Base-by-base conservation (phyloP, 2,888 invertebrate species). In the Abrostola tripartita region DNA sequence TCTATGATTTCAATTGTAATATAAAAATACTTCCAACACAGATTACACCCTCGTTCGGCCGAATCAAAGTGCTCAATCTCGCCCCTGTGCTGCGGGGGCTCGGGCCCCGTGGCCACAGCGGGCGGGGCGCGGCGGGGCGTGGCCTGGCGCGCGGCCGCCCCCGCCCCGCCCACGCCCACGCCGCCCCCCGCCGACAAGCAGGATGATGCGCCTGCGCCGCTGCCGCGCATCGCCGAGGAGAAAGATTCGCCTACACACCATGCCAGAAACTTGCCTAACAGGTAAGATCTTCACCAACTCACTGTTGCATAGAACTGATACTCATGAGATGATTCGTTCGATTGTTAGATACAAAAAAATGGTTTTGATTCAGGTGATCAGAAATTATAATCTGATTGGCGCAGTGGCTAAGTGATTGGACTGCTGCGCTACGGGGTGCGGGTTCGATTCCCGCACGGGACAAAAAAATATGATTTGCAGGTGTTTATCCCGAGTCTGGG, bases 221-320 rank as follows among this genome's bases (percentile, higher is more conserved):
- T 98, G 83, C 98, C 98, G 0, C 92, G 98, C 74, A 98, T 98
- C 65, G 98, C 98, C 0, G 98, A 98, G 90, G 98, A 98, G 88
- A 98, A 98, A 85, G 97, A 97, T 88, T 97, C 97, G 14, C 97
- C 97, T 0, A 97, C 97, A 0, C 96, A 96, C 51, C 92, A 93
- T 42, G 85, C 90, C 1, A 88, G 86, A 64, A 83, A 85, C 54
- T 65, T 90, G 69, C 88, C 89, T 0, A 81, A 85, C n/a, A 90
- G 90, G 92, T 92, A 38, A 37, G 24, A 24, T 24, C 24, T 24
- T 24, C 4, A 24, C 24, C 24, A 24, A 24, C 24, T 24, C 4
- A 24, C 24, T 24, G 1, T 24, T 4, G 24, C 24, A 2, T 1
- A 24, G 24, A 24, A 2, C 1, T 24, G 1, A 24, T 4, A 24